These are phyloP conservation scores for Macquaria ambigua DNA, from an alignment of 2,113 vertebrate genomes.

Conservation along the genomic window DNA sequence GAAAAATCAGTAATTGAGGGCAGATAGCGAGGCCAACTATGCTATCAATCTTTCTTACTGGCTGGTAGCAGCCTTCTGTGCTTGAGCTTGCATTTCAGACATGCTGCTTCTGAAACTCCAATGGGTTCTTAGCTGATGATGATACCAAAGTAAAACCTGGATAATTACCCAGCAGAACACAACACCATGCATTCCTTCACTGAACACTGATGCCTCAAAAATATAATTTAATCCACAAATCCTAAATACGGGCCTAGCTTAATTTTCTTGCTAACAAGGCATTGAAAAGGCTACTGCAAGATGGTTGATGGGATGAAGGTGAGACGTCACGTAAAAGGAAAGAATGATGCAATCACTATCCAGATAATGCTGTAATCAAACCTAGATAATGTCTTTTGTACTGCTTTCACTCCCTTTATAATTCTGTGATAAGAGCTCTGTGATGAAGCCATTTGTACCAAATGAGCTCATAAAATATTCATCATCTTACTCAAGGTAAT, in stretches of 20 bases:
- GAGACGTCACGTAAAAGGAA: not conserved
- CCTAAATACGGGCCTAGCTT: slow-evolving; percentile 6
- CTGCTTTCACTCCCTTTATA: slow-evolving; percentile 54
- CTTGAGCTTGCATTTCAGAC: not conserved
- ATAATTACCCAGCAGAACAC: not conserved
- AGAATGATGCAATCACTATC: slow-evolving; percentile 24
- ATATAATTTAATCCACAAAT: not conserved
- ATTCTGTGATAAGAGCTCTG: slow-evolving; percentile 58
- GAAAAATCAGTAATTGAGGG: slow-evolving; percentile 18
- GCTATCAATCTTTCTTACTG: slow-evolving; percentile 21
- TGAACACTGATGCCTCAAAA: not conserved
- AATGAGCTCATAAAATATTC: slow-evolving; percentile 83
- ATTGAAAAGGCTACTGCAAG: not conserved
- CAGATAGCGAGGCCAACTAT: not conserved
- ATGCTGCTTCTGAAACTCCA: not conserved
- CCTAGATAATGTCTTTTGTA: slow-evolving; percentile 53
- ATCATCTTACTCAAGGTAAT: slow-evolving; percentile 71
- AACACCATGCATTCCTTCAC: not conserved
- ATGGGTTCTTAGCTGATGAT: not conserved
- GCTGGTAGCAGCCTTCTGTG: not conserved
- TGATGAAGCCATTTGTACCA: slow-evolving; percentile 72
- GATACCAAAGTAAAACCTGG: not conserved
- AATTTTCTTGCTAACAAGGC: not conserved
- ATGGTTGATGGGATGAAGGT: slow-evolving; percentile 15
- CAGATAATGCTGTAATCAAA: slow-evolving; percentile 51